These are phyloP conservation scores for Melospiza melodia DNA, from an alignment of 2,113 vertebrate species.

Conservation along the genomic window DNA sequence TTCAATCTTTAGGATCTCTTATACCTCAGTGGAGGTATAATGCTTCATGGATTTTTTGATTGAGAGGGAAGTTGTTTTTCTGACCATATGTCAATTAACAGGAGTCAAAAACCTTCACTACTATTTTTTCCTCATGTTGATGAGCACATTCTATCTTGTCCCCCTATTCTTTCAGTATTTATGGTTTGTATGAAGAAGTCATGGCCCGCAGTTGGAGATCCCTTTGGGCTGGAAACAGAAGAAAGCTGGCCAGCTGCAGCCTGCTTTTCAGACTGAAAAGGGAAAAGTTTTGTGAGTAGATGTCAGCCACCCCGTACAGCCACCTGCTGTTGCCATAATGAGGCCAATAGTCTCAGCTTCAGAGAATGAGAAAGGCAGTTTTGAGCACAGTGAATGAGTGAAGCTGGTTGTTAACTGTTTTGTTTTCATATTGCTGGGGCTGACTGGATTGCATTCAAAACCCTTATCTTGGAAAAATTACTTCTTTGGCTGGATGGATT, in stretches of 20 bases:
- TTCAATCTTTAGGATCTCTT: background rate
- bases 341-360: background rate
- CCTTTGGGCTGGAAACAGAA: background rate
- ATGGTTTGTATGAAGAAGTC: background rate
- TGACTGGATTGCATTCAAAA: conserved; percentile 32
- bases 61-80: background rate
- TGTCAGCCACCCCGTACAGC: background rate
- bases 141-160: background rate
- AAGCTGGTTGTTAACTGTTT: conserved; percentile 1
- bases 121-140: background rate
- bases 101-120: background rate
- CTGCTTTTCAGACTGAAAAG: background rate
- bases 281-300: rapidly evolving
- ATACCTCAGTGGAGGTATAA: background rate
- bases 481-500: background rate
- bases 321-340: background rate
- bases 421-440: background rate
- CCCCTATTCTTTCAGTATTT: background rate
- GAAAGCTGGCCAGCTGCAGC: background rate
- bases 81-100: rapidly evolving
- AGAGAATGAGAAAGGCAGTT: background rate
- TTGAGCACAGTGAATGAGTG: conserved; percentile 1
- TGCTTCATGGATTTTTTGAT: background rate
- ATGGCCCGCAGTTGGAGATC: background rate
- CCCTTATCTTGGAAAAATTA: background rate